Evolutionary conservation across 2,797 vertebrate species (phyloP), one percentile per base, ranked within the genome.

Genomic region (Acanthurus leucopareius): DNA sequence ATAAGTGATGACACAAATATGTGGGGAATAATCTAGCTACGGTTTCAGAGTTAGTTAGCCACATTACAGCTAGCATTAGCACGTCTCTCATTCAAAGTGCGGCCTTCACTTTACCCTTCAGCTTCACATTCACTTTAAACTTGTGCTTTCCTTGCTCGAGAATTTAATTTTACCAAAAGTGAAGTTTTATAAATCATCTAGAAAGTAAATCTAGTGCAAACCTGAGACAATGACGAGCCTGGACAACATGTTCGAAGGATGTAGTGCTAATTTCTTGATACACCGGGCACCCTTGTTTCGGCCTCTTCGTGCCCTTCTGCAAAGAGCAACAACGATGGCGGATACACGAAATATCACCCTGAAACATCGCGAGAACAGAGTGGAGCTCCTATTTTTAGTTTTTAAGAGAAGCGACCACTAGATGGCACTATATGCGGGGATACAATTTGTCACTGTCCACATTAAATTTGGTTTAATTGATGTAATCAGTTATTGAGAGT

Each of bases 61-160:
- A n/a, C n/a, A n/a, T n/a, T n/a, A n/a, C 4, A 67, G 44, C 35
- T 87, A 90, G 80, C 69, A 45, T 83, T 90, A 89, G 83, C 82
- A 71, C 44, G 57, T 71, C 54, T 56, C 77, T 84, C 86, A 91
- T 88, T 90, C 86, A 91, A 83, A 58, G 74, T 77, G 91, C 73
- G 94, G 94, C 95, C 95, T 95, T 91, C 90, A 84, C 64, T 93
- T 95, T 95, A 96, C 95, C 95, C 95, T 96, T 96, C 95, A 95
- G 84, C 83, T 89, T 78, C 58, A 82, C 66, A 68, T 47, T 75
- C 69, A 42, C 10, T 65, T 20, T 17, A 73, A 79, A 64, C 13
- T 2, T 15, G 0, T 1, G 11, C 17, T 59, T 51, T 5, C 65
- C 2, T 20, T 16, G 2, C 10, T 42, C 42, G 2, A 63, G 56